These are phyloP conservation scores for Fopius arisanus DNA, from an alignment of 1,140 invertebrate species.

Conservation along the genomic window DNA sequence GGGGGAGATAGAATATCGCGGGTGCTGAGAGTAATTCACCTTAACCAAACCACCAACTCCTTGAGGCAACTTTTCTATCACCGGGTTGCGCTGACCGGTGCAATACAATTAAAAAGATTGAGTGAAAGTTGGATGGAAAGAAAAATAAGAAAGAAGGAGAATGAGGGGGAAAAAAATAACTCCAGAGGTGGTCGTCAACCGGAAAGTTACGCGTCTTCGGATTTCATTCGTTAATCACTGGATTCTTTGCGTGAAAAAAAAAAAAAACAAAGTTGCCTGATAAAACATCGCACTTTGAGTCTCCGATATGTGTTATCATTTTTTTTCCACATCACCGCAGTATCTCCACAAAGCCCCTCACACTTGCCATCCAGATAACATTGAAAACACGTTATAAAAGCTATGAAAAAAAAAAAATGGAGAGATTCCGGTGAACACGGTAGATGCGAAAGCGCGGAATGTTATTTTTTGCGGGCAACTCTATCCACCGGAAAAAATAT, in stretches of 20 bases:
- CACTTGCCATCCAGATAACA: background rate
- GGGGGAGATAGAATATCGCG: background rate
- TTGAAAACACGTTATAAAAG: constrained; percentile 4
- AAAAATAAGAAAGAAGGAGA: background rate
- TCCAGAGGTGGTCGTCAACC: background rate
- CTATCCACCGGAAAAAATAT: constrained; percentile 6
- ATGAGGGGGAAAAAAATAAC: background rate
- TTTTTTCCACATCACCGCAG: background rate
- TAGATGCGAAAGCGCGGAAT: background rate
- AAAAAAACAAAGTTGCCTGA: background rate
- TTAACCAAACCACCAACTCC: constrained; percentile 6
- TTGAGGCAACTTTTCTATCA: constrained; percentile 11
- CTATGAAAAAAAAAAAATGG: background rate
- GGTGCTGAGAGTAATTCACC: background rate
- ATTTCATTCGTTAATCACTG: too few species aligned
- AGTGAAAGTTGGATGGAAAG: background rate
- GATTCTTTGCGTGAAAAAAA: too few species aligned
- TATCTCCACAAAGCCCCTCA: background rate
- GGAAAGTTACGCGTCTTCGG: background rate
- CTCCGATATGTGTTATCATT: constrained; percentile 4
- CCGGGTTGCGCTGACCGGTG: background rate
- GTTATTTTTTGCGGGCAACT: constrained; percentile 11
- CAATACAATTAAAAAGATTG: constrained; percentile 12
- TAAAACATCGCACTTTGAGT: background rate
- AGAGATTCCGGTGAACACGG: background rate